Base-by-base conservation (phyloP, 2,113 vertebrate genomes). In the Dunckerocampus dactyliophorus region DNA sequence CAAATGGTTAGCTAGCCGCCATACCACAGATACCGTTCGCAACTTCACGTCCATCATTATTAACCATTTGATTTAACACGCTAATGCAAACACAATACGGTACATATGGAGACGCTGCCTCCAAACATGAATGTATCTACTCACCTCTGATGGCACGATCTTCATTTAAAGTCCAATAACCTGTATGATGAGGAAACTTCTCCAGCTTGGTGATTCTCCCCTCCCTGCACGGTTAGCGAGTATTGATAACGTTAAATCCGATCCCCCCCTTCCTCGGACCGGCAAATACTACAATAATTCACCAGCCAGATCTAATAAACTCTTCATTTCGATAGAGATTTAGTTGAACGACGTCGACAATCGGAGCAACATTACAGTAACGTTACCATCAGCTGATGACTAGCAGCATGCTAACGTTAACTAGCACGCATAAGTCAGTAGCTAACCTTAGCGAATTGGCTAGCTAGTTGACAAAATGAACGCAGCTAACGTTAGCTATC, bases 91-190 rank as follows among this genome's bases (percentile, higher is more conserved):
- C 20, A 75, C 42, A 79, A 37, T 20, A 16, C 17, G 19, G 31
- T 34, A 24, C 19, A 37, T 22, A 8, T 1, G n/a, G 59, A 6
- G 1, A 47, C 1, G 24, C 0, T 17, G 9, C 28, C n/a, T 9
- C 17, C 13, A 48, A 43, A 45, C 47, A 34, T 28, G 24, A 45
- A 45, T 16, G 14, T 46, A 65, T 47, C 24, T 47, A 45, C 90
- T 88, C 69, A 92, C 91, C 90, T 91, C 83, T 90, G 85, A 90
- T 90, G 88, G 85, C 88, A 88, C 87, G 90, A 89, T 91, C 90
- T 91, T 91, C 91, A 91, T 91, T 91, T 91, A 91, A 88, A 91
- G 88, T 90, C 85, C 88, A 89, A 88, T 88, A 89, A 87, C 82
- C 88, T 87, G 88, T 88, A 87, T 88, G 82, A 88, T 85, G 87